Evolutionary conservation across 1,140 invertebrate genomes (phyloP).

Genomic region (Gonioctena quinquepunctata): DNA sequence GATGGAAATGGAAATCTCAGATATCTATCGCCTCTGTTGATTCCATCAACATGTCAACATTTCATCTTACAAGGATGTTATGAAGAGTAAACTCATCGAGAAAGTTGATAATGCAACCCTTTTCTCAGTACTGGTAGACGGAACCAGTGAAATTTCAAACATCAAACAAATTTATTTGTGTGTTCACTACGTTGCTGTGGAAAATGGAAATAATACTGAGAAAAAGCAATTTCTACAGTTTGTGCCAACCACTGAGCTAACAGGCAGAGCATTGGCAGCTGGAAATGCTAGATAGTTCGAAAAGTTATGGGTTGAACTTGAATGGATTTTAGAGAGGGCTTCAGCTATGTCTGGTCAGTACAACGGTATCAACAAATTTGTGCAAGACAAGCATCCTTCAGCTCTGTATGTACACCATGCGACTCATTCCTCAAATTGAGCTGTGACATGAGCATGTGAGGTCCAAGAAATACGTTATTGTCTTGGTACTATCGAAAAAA

Average conservation of each 20-base stretch:
- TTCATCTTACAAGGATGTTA: not conserved
- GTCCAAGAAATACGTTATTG: not conserved
- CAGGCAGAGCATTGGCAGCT: not conserved
- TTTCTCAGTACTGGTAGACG: not conserved
- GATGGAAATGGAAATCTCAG: not conserved
- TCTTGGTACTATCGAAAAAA: not conserved
- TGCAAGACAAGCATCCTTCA: no score
- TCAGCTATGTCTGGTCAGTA: no score
- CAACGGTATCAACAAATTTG: no score
- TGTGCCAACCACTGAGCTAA: not conserved
- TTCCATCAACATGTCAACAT: not conserved
- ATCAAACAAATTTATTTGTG: not conserved
- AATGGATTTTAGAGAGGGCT: no score
- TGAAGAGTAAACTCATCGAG: not conserved
- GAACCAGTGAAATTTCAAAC: not conserved
- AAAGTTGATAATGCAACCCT: not conserved
- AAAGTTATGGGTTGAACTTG: no score
- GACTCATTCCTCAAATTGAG: no score
- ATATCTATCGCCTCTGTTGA: not conserved
- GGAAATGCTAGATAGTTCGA: no score
- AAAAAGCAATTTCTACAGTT: not conserved
- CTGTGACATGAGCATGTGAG: no score
- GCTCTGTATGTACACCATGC: no score
- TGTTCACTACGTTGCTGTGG: not conserved
- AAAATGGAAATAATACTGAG: not conserved